These are phyloP conservation scores for Xestia c-nigrum DNA, from an alignment of 2,888 invertebrate genomes.

Conservation along the genomic window DNA sequence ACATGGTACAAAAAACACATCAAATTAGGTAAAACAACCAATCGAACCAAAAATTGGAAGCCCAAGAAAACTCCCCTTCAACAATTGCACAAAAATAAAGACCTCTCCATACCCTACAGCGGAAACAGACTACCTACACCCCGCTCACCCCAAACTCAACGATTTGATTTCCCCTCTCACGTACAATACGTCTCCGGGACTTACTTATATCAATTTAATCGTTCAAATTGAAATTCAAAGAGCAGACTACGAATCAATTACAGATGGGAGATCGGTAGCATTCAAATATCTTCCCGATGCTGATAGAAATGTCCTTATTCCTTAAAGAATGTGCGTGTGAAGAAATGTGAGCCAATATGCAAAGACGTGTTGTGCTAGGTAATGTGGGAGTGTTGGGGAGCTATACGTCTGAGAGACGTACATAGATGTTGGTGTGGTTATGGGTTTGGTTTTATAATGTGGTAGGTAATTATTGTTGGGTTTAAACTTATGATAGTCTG, in stretches of 20 bases:
- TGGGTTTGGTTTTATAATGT: background rate
- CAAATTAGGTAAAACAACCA: background rate
- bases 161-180: conserved; percentile 65
- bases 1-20: too few species aligned
- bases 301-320: conserved; percentile 86
- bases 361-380: conserved; percentile 62
- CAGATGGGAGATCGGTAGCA: conserved; percentile 77
- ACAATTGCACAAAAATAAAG: conserved; percentile 28
- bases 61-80: conserved; percentile 10
- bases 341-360: conserved; percentile 86
- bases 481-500: background rate
- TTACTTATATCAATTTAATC: conserved; percentile 89
- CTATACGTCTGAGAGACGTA: conserved; percentile 13
- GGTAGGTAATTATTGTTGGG: background rate
- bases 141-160: conserved; percentile 45
- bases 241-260: conserved; percentile 87
- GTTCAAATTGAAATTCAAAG: conserved; percentile 88
- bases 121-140: conserved; percentile 35
- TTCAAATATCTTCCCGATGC: conserved; percentile 85
- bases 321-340: conserved; percentile 88
- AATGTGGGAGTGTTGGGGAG: conserved; percentile 50
- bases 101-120: conserved; percentile 27
- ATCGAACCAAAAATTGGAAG: background rate
- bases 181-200: conserved; percentile 73
- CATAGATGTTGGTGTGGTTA: background rate